phyloP scores from a whole-genome alignment of 1,140 invertebrate species.

The Geopemphigus sp. region DNA sequence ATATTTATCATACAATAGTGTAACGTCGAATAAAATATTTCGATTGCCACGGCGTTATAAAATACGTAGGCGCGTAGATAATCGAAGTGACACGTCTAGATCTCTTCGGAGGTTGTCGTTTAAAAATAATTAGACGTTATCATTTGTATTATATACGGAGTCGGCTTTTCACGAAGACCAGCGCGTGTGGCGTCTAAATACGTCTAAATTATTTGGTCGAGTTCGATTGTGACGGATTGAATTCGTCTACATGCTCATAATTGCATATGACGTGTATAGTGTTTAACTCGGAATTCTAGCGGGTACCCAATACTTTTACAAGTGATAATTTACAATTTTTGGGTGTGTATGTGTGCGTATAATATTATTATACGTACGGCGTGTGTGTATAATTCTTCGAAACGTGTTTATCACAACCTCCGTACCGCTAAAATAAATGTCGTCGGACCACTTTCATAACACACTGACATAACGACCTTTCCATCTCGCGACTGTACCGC shows the following conservation, averaged over 20 bases:
- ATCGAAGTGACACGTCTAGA: too few species aligned
- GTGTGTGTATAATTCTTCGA: not conserved
- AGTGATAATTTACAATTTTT: not conserved
- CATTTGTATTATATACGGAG: too few species aligned
- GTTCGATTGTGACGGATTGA: too few species aligned
- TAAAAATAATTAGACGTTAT: too few species aligned
- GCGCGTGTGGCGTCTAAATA: too few species aligned
- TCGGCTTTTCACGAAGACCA: too few species aligned
- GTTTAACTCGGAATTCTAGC: not conserved
- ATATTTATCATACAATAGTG: not conserved
- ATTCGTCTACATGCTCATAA: not conserved
- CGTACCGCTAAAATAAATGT: constrained; percentile 36
- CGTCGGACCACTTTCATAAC: constrained; percentile 45
- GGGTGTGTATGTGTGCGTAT: not conserved
- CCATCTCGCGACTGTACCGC: constrained; percentile 16
- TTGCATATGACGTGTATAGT: too few species aligned
- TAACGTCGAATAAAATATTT: too few species aligned
- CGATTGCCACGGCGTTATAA: too few species aligned
- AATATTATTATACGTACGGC: not conserved
- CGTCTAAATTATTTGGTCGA: too few species aligned
- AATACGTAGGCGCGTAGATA: too few species aligned
- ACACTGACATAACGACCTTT: constrained; percentile 49
- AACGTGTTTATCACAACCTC: constrained; percentile 33
- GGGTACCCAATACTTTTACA: not conserved
- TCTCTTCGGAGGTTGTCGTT: too few species aligned